Percentiles rank a stretch among this genome's conserved stretches.
Conservation (phyloP, 2,797 vertebrate genomes). For the Eremophila alpestris region DNA sequence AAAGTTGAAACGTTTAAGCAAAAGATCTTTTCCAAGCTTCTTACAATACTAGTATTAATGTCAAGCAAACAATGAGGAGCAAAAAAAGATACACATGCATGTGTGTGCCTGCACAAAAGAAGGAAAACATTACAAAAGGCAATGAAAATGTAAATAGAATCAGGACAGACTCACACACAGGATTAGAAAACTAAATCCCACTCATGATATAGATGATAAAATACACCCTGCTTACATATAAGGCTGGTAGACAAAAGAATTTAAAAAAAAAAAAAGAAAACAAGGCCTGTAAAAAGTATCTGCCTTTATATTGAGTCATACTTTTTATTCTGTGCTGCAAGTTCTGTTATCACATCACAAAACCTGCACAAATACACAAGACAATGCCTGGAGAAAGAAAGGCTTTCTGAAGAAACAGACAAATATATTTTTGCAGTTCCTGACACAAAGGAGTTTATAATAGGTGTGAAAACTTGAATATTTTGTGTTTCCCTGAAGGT, state of each 20-base stretch:
- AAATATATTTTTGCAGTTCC: neutral
- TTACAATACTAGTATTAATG: neutral
- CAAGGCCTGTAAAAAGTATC: neutral
- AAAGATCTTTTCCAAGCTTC: neutral
- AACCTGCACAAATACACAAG: neutral
- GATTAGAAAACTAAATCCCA: neutral
- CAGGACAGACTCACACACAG: neutral
- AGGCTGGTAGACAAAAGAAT: neutral
- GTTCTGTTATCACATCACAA: neutral
- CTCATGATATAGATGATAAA: neutral
- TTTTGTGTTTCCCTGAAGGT: neutral
- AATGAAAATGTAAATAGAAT: neutral
- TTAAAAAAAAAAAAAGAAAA: neutral
- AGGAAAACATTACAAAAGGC: neutral
- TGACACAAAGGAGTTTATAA: neutral
- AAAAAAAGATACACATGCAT: fast-evolving
- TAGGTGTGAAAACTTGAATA: neutral
- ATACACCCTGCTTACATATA: neutral
- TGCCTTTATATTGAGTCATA: neutral
- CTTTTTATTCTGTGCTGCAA: neutral
- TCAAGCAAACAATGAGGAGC: neutral
- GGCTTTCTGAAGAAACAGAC: neutral
- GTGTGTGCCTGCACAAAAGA: neutral
- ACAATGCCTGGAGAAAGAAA: conserved; percentile 5
- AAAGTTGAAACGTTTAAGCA: neutral